Percentiles rank a stretch among this genome's conserved stretches.
Conservation (phyloP, 1,140 invertebrate species). For the Teleogryllus occipitalis region DNA sequence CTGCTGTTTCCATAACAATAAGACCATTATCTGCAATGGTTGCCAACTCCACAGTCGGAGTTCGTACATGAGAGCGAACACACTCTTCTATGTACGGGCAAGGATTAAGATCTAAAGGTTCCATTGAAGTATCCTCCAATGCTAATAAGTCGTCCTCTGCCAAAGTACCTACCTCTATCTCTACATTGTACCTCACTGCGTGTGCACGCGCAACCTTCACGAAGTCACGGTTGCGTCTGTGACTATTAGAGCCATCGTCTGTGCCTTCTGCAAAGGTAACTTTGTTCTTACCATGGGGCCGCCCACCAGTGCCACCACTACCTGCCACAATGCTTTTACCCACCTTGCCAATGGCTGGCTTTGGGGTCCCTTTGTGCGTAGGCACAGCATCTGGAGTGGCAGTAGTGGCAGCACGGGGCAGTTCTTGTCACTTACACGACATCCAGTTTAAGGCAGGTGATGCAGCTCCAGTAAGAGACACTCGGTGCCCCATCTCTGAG, state of each 20-base stretch:
- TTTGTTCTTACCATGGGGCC: background rate
- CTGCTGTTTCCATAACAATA: background rate
- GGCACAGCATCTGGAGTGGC: background rate
- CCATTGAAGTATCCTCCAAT: background rate
- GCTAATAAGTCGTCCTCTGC: background rate
- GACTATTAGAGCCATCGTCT: background rate
- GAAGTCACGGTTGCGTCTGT: background rate
- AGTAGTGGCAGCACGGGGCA: background rate
- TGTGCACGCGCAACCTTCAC: background rate
- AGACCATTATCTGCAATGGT: background rate
- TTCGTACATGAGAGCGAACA: background rate
- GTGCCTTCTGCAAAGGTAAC: background rate
- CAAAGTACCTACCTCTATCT: background rate
- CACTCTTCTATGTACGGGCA: background rate
- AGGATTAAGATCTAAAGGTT: background rate
- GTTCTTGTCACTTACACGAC: constrained; percentile 2
- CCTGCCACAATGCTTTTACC: background rate
- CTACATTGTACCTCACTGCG: background rate
- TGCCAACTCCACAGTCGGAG: background rate
- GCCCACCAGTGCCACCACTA: background rate
- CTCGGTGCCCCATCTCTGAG: constrained; percentile 27
- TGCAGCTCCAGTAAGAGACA: background rate
- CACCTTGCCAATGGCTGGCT: background rate
- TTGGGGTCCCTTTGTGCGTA: background rate
- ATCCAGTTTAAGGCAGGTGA: background rate